A percentile compares a stretch with the other conserved stretches of the same genome.
phyloP scores from a whole-genome alignment of 2,888 invertebrate species.

The Rugalucina vietnamica region DNA sequence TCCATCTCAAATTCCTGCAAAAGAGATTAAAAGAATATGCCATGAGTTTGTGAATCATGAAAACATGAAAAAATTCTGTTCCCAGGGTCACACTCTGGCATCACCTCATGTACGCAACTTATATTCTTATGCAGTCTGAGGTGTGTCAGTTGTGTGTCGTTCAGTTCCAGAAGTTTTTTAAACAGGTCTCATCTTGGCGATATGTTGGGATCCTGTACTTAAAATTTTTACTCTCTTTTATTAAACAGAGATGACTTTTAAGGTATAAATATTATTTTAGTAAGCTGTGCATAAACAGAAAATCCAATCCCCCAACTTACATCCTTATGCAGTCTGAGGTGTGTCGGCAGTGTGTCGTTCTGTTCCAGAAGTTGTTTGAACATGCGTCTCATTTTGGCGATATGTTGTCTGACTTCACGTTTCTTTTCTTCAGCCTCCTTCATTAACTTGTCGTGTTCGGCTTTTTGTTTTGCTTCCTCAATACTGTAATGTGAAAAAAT shows the following conservation, averaged over 20 bases:
- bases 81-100: no score
- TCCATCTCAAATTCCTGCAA: conserved; percentile 84
- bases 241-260: no score
- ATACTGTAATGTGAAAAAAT: conserved; percentile 81
- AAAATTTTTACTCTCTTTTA: no score
- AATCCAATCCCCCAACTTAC: no score
- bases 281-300: no score
- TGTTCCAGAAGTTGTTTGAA: conserved; percentile 81
- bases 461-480: conserved; percentile 84
- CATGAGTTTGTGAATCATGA: no score
- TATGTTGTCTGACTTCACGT: conserved; percentile 77
- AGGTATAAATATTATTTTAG: no score
- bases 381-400: conserved; percentile 80
- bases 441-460: conserved; percentile 83
- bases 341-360: conserved; percentile 79
- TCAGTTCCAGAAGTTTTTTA: conserved; percentile 79
- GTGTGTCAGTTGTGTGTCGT: conserved; percentile 78
- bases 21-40: not conserved
- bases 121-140: conserved; percentile 79
- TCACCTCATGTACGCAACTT: no score
- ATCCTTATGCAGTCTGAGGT: conserved; percentile 78
- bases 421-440: conserved; percentile 83
- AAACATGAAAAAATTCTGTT: no score
- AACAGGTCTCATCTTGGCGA: conserved; percentile 81
- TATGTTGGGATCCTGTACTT: no score